Evolutionary conservation across 2,113 vertebrate species (phyloP).

Genomic region (Phaetusa simplex): DNA sequence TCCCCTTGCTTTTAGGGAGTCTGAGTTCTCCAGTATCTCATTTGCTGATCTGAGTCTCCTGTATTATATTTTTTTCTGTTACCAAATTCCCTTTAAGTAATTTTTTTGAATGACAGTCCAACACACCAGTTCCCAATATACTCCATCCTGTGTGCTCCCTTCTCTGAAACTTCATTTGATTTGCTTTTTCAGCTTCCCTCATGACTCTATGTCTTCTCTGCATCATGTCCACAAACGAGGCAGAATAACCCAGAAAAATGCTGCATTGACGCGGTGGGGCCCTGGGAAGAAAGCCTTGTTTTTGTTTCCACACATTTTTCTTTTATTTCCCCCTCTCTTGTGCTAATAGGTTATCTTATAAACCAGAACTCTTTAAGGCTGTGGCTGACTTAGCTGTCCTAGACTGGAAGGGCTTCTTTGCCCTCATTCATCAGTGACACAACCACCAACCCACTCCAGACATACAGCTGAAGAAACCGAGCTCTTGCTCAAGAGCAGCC

Average conservation of each 20-base stretch:
- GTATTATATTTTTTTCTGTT: not conserved
- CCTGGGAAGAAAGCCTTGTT: slow-evolving; percentile 7
- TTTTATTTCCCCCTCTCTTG: not conserved
- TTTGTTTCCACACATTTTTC: slow-evolving; percentile 11
- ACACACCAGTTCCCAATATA: not conserved
- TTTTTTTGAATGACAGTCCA: not conserved
- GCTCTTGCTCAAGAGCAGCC: not conserved
- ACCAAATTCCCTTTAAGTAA: not conserved
- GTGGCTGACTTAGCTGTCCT: not conserved
- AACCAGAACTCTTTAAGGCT: not conserved
- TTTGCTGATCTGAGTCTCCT: not conserved
- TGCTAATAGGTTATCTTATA: slow-evolving; percentile 28
- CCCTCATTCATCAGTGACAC: not conserved
- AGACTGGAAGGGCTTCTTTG: not conserved
- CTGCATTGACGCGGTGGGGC: not conserved
- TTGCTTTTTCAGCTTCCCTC: not conserved
- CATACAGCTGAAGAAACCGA: not conserved
- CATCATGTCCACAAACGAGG: not conserved
- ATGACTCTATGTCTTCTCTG: not conserved
- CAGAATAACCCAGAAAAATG: not conserved
- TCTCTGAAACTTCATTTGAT: not conserved
- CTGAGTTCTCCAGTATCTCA: not conserved
- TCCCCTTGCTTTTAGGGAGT: not conserved
- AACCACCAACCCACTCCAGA: not conserved
- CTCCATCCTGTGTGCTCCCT: not conserved